These are phyloP conservation scores for Metopia argyrocephala DNA, from an alignment of 2,888 invertebrate species.

Conservation along the genomic window DNA sequence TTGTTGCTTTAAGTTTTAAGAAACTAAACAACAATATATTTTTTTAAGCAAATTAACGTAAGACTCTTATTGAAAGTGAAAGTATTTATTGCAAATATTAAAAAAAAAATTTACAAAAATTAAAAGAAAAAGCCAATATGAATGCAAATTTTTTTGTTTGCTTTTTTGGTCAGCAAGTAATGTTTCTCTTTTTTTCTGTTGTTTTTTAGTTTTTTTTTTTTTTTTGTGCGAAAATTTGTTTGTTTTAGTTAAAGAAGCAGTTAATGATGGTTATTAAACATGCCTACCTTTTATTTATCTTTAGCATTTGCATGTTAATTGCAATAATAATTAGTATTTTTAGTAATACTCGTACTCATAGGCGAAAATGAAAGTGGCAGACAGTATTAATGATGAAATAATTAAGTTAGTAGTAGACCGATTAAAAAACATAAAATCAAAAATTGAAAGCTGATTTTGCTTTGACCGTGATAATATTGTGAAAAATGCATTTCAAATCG, in stretches of 20 bases:
- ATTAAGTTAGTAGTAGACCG: no score
- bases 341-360: no score
- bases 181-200: slow-evolving; percentile 39
- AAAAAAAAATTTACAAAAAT: neutral
- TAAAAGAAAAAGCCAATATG: neutral
- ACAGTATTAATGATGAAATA: neutral
- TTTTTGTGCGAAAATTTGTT: no score
- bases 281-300: neutral
- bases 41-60: slow-evolving; percentile 25
- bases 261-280: slow-evolving; percentile 30
- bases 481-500: no score
- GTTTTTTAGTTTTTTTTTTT: slow-evolving; percentile 13
- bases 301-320: slow-evolving; percentile 51
- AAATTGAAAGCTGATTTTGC: no score
- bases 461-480: no score
- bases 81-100: slow-evolving; percentile 50
- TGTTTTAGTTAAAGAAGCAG: neutral
- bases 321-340: slow-evolving; percentile 33
- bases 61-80: slow-evolving; percentile 58
- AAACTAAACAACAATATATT: slow-evolving; percentile 11
- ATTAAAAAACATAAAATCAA: no score
- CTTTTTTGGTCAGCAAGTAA: slow-evolving; percentile 57
- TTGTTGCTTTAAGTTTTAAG: slow-evolving; percentile 14
- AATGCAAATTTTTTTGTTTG: slow-evolving; percentile 39
- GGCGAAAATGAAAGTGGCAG: slow-evolving; percentile 24